These are phyloP conservation scores for Drosophila mauritiana DNA, from an alignment of 1,140 invertebrate genomes.

Conservation along the genomic window DNA sequence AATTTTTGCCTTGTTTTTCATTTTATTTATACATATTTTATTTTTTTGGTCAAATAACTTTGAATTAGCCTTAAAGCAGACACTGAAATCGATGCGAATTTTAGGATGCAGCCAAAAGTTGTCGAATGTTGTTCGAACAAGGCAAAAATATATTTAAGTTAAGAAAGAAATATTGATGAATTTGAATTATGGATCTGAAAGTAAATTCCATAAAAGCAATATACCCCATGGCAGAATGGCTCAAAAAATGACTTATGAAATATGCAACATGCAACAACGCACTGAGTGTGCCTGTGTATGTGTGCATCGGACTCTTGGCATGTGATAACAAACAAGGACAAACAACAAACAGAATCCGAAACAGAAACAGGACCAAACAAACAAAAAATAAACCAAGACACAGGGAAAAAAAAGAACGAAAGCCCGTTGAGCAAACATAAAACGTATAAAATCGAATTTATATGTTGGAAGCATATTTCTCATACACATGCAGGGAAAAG, in stretches of 20 bases:
- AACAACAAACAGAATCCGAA: slow-evolving; percentile 54
- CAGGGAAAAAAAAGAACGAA: slow-evolving; percentile 8
- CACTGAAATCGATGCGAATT: neutral
- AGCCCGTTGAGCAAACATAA: slow-evolving; percentile 73
- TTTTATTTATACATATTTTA: neutral
- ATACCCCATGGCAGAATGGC: neutral
- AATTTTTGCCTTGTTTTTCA: slow-evolving; percentile 17
- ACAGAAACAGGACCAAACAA: slow-evolving; percentile 30
- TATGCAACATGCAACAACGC: slow-evolving; percentile 53
- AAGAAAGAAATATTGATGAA: neutral
- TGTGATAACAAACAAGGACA: slow-evolving; percentile 66
- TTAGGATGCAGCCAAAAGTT: slow-evolving; percentile 3
- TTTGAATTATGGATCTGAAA: neutral
- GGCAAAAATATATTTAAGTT: too few relatives aligned
- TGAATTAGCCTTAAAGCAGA: slow-evolving; percentile 42
- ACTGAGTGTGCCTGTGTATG: slow-evolving; percentile 1
- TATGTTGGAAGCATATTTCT: slow-evolving; percentile 79
- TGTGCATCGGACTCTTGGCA: slow-evolving; percentile 59
- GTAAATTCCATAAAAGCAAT: neutral
- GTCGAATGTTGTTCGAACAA: slow-evolving; percentile 3
- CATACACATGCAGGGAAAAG: slow-evolving; percentile 51
- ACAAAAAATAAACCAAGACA: slow-evolving; percentile 10
- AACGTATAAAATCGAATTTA: slow-evolving; percentile 83
- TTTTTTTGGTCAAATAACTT: slow-evolving; percentile 19
- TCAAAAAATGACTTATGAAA: slow-evolving; percentile 37